These are phyloP conservation scores for Loris lydekkerianus DNA, from an alignment of 2,797 vertebrate species.

Conservation along the genomic window DNA sequence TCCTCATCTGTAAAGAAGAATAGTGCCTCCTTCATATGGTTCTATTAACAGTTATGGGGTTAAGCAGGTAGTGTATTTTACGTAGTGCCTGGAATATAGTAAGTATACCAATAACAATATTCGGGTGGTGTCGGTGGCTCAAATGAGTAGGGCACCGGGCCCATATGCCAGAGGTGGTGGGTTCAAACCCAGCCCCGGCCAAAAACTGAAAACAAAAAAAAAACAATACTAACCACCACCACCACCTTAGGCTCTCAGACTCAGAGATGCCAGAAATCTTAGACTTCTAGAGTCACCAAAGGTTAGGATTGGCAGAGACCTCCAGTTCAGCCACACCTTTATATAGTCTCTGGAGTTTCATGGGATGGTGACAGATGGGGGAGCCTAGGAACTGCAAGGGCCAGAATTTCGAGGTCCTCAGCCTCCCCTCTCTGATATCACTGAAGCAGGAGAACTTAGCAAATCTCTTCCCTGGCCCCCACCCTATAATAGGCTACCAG, in stretches of 20 bases:
- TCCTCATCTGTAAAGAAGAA: neutral
- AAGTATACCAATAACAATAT: neutral
- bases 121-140: too few relatives aligned
- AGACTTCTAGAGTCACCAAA: neutral
- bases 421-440: neutral
- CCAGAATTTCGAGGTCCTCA: neutral
- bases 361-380: neutral
- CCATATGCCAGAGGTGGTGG: too few relatives aligned
- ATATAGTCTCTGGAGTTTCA: neutral
- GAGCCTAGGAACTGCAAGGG: neutral
- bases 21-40: neutral
- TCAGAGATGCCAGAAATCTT: conserved; percentile 39
- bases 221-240: neutral
- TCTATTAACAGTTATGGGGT: neutral
- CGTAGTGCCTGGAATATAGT: neutral
- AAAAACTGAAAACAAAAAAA: too few relatives aligned
- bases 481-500: neutral
- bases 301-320: neutral
- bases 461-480: neutral
- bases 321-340: neutral
- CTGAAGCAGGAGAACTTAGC: neutral
- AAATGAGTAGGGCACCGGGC: too few relatives aligned
- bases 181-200: too few relatives aligned
- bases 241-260: neutral
- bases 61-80: neutral